phyloP scores from a whole-genome alignment of 2,113 vertebrate genomes.

The Theristicus caerulescens region DNA sequence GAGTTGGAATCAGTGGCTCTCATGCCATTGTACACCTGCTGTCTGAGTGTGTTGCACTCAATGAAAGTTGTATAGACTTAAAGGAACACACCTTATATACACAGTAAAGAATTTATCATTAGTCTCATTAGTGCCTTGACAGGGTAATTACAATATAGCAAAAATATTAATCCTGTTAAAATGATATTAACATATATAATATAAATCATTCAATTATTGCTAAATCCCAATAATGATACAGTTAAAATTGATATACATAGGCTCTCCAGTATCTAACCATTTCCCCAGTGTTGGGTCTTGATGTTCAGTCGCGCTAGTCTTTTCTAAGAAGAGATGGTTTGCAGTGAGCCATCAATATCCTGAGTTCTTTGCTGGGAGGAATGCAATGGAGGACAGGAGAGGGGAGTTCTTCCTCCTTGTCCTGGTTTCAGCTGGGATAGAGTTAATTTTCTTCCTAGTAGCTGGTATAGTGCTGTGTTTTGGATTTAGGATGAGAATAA shows the following conservation, averaged over 20 bases:
- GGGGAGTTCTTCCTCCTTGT: background rate
- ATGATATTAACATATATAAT: background rate
- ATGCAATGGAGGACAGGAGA: background rate
- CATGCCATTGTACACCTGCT: background rate
- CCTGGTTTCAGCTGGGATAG: too few species aligned
- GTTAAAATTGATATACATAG: background rate
- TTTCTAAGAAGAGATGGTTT: background rate
- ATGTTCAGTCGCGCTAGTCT: background rate
- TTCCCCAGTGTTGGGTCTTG: background rate
- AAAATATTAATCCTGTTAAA: background rate
- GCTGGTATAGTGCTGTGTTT: too few species aligned
- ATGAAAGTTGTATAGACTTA: background rate
- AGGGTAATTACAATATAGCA: background rate
- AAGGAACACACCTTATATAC: background rate
- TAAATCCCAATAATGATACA: background rate
- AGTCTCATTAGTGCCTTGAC: background rate
- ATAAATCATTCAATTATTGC: background rate
- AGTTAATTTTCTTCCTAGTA: too few species aligned
- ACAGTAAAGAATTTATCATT: background rate
- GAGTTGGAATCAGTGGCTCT: background rate
- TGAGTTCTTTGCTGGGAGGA: background rate
- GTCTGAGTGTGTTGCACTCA: background rate
- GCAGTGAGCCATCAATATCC: background rate
- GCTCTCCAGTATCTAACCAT: background rate
- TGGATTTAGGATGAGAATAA: too few species aligned